Evolutionary conservation across 2,113 vertebrate species (phyloP), one percentile per base, ranked within the genome.

Genomic region (Acrocephalus kingi): DNA sequence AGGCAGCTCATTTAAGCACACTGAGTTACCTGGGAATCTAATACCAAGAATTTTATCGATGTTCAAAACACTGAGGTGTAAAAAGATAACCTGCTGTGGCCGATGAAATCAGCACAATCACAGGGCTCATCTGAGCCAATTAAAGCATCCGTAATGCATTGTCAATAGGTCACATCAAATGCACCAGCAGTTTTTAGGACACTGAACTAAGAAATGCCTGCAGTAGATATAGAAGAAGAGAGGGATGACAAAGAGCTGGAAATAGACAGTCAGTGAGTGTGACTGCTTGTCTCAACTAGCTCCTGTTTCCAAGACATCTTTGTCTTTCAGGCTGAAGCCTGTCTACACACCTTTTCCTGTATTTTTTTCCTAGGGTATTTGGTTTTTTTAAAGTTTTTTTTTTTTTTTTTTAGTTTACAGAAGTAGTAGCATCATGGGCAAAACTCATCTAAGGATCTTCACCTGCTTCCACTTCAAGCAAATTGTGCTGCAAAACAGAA

Each of bases 401-500:
- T 39, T 18, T 27, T 52, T 52, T 58, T 58, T 52, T 88, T 78
- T 46, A 52, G 7, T 58, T 41, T 85, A 66, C 10, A 28, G 3
- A 14, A 93, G n/a, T 18, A 82, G 39, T 87, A 49, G 0, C 31
- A 59, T 43, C 12, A 18, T 35, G 22, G 41, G 51, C 27, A 88
- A 88, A 88, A 76, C 6, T 43, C 8, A 69, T 64, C 15, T 82
- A 61, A 91, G 45, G 22, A 93, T 48, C 55, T 71, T 77, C 94
- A 92, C 67, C 68, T 90, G 79, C 51, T 95, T 93, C 85, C 76
- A 92, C 90, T 91, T 95, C 43, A 94, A 72, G 69, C 1, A 92
- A 94, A 76, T 69, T 90, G 25, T 76, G 51, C 75, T 90, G 72
- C 41, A 73, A 93, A 94, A 74, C 25, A 88, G 63, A 92, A 83